Conservation (phyloP, 2,888 invertebrate genomes). For the Drosophila diplacantha region DNA sequence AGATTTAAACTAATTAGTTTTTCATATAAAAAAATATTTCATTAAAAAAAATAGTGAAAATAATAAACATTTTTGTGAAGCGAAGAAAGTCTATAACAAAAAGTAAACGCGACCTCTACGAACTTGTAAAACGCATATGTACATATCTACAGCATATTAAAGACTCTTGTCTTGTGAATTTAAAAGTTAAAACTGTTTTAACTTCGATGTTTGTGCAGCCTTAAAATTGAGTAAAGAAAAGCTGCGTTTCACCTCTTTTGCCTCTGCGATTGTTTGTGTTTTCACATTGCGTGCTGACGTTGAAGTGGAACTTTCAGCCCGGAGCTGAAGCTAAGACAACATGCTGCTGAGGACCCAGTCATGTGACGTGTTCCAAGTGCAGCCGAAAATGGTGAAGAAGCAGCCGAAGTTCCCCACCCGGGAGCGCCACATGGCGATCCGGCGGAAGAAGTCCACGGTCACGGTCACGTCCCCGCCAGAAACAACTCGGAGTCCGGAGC, state of each 20-base stretch:
- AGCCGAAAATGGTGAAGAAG: constrained; percentile 78
- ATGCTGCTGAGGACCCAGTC: constrained; percentile 55
- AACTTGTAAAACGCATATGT: too few relatives aligned
- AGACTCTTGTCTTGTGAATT: not conserved
- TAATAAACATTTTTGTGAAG: too few relatives aligned
- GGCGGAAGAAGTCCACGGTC: constrained; percentile 79
- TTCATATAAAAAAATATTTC: not conserved
- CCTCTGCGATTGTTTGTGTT: constrained; percentile 45
- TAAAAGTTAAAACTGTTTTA: not conserved
- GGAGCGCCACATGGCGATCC: constrained; percentile 83
- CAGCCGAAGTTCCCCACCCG: constrained; percentile 84
- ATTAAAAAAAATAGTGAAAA: too few relatives aligned
- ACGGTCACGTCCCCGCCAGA: constrained; percentile 21
- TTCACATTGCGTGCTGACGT: constrained; percentile 38
- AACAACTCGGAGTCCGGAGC: constrained; percentile 17
- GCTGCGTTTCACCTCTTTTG: constrained; percentile 21
- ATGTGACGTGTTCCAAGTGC: constrained; percentile 69
- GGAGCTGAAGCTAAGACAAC: constrained; percentile 27
- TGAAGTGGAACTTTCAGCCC: not conserved
- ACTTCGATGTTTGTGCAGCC: not conserved
- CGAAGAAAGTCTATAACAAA: too few relatives aligned
- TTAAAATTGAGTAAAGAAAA: constrained; percentile 12
- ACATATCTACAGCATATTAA: not conserved
- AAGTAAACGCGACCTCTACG: too few relatives aligned
- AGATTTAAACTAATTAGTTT: too few relatives aligned